Evolutionary conservation across 2,888 invertebrate genomes (phyloP).

Genomic region (Pollenia amentaria): DNA sequence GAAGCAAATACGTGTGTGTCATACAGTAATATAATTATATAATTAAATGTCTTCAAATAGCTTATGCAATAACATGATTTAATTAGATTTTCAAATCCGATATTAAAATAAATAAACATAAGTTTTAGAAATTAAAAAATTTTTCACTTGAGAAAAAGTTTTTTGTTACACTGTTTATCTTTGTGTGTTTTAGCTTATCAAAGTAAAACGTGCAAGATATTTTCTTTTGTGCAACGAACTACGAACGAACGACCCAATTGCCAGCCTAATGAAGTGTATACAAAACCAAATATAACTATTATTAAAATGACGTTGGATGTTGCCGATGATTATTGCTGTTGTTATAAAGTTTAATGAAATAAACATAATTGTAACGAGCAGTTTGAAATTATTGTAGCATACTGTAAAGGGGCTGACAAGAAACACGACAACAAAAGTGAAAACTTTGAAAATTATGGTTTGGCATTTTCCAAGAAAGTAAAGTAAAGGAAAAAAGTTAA

Average conservation of each 20-base stretch:
- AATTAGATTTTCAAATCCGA: too few species aligned
- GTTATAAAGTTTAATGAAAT: slow-evolving; percentile 64
- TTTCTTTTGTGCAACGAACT: slow-evolving; percentile 1
- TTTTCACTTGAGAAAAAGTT: not conserved
- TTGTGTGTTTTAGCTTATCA: too few species aligned
- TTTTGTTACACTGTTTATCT: too few species aligned
- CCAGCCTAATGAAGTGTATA: slow-evolving; percentile 56
- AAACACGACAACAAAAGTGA: too few species aligned
- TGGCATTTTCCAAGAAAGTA: too few species aligned
- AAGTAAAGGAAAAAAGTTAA: too few species aligned
- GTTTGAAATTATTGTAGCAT: slow-evolving; percentile 29
- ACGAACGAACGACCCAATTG: slow-evolving; percentile 60
- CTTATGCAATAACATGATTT: too few species aligned
- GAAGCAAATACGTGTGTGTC: too few species aligned
- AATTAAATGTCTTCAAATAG: too few species aligned
- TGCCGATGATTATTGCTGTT: slow-evolving; percentile 15
- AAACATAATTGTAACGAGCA: slow-evolving; percentile 59
- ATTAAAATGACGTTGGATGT: slow-evolving; percentile 3
- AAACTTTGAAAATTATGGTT: too few species aligned
- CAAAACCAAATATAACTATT: not conserved
- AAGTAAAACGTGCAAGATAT: not conserved
- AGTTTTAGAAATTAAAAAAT: not conserved
- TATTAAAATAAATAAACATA: too few species aligned
- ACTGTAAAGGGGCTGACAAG: not conserved
- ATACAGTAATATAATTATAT: too few species aligned